Percentiles rank a stretch among this genome's conserved stretches.
phyloP scores from a whole-genome alignment of 2,797 vertebrate genomes.

The Phoxinus dragarum region DNA sequence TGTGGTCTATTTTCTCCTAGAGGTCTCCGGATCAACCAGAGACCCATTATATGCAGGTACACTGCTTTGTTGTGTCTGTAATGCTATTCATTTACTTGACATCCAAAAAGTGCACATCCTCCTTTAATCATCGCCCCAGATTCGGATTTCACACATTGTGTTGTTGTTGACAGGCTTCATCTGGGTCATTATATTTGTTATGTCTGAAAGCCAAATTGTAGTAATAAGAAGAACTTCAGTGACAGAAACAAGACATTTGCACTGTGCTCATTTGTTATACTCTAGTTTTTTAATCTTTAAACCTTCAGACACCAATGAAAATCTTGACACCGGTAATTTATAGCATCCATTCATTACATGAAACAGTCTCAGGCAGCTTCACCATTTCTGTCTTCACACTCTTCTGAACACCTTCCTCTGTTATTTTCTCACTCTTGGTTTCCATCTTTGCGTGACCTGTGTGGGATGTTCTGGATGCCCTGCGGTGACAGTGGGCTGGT shows the following conservation, averaged over 20 bases:
- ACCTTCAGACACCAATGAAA: background rate
- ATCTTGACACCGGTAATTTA: background rate
- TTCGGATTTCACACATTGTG: background rate
- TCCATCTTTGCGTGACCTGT: constrained; percentile 10
- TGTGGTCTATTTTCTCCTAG: constrained; percentile 8
- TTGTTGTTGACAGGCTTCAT: background rate
- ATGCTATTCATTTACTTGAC: background rate
- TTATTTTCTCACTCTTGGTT: background rate
- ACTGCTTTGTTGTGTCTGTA: background rate
- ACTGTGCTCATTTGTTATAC: background rate
- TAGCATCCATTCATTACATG: background rate
- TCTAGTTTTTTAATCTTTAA: background rate
- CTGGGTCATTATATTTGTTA: background rate
- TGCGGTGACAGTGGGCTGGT: constrained; percentile 26
- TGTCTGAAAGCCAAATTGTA: constrained; percentile 14
- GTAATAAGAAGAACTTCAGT: background rate
- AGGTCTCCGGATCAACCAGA: constrained; percentile 5
- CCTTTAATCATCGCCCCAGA: background rate
- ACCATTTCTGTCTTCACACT: background rate
- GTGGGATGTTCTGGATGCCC: background rate
- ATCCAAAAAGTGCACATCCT: background rate
- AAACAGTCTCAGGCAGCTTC: background rate
- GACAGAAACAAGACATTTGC: background rate
- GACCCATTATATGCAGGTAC: constrained; percentile 4
- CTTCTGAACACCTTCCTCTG: background rate